Conservation (phyloP, 2,888 invertebrate genomes). For the Macaria liturata region DNA sequence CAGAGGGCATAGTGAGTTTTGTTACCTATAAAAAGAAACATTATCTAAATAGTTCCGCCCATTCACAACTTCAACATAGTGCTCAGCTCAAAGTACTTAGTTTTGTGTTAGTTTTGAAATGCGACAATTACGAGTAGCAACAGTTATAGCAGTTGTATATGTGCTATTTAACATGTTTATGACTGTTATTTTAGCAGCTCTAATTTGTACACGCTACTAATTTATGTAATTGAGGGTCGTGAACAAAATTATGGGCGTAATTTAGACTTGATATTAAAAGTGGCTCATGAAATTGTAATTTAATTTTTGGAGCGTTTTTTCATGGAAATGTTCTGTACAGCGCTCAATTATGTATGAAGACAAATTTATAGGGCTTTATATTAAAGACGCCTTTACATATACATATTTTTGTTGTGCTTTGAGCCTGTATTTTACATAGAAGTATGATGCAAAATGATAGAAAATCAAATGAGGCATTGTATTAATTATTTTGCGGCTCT, state of each 20-base stretch:
- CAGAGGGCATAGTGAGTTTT: too few species aligned
- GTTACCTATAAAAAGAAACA: conserved; percentile 12
- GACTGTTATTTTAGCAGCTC: not conserved
- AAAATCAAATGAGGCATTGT: too few species aligned
- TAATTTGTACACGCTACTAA: conserved; percentile 4
- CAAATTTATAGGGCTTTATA: conserved; percentile 27
- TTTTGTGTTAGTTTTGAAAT: conserved; percentile 9
- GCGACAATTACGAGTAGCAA: conserved; percentile 4
- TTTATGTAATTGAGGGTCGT: conserved; percentile 4
- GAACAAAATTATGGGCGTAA: conserved; percentile 10
- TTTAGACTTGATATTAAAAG: conserved; percentile 57
- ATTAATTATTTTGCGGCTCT: too few species aligned
- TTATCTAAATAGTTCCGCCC: conserved; percentile 15
- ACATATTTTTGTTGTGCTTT: not conserved
- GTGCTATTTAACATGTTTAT: not conserved
- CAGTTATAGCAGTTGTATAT: conserved; percentile 7
- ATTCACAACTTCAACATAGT: conserved; percentile 12
- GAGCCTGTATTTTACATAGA: too few species aligned
- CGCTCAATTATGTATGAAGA: conserved; percentile 30
- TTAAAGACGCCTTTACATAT: conserved; percentile 22
- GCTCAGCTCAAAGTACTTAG: conserved; percentile 7
- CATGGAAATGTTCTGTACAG: conserved; percentile 8
- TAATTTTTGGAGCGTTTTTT: conserved; percentile 60
- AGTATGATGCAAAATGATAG: too few species aligned
- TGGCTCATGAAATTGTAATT: conserved; percentile 79